A percentile compares a stretch with the other conserved stretches of the same genome.
Evolutionary conservation across 2,797 vertebrate genomes (phyloP).

Genomic region (Cephalopachus bancanus): DNA sequence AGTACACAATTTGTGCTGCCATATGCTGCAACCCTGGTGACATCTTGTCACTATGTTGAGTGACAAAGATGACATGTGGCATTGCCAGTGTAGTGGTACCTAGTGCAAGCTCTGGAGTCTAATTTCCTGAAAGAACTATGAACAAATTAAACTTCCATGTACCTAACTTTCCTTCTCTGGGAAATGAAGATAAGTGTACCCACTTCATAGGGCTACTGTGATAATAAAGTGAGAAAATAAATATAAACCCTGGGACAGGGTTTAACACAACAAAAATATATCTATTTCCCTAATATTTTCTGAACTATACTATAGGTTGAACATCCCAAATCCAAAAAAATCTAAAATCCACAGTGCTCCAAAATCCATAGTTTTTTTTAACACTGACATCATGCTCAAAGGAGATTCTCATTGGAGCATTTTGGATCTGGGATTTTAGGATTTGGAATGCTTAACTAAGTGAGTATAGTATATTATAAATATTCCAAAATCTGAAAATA

Average conservation of each 20-base stretch:
- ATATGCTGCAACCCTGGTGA: not conserved
- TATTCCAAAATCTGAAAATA: not conserved
- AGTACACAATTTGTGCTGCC: not conserved
- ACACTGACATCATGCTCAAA: not conserved
- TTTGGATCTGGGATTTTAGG: not conserved
- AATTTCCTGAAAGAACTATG: not conserved
- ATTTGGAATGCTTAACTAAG: not conserved
- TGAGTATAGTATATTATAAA: not conserved
- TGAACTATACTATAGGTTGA: not conserved
- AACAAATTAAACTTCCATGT: not conserved
- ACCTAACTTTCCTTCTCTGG: not conserved
- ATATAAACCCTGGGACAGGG: not conserved
- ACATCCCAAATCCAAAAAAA: not conserved
- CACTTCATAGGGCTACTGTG: not conserved
- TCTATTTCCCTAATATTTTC: not conserved
- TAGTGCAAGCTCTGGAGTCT: not conserved
- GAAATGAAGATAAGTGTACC: not conserved
- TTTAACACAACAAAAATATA: not conserved
- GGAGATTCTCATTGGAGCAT: not conserved
- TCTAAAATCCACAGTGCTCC: not conserved
- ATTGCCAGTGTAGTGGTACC: too few relatives aligned
- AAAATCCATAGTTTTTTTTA: not conserved
- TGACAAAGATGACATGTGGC: not conserved
- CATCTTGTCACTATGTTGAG: not conserved
- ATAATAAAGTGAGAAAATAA: not conserved